Base-by-base conservation (phyloP, 1,140 invertebrate species). In the Macrocentrus cingulum region DNA sequence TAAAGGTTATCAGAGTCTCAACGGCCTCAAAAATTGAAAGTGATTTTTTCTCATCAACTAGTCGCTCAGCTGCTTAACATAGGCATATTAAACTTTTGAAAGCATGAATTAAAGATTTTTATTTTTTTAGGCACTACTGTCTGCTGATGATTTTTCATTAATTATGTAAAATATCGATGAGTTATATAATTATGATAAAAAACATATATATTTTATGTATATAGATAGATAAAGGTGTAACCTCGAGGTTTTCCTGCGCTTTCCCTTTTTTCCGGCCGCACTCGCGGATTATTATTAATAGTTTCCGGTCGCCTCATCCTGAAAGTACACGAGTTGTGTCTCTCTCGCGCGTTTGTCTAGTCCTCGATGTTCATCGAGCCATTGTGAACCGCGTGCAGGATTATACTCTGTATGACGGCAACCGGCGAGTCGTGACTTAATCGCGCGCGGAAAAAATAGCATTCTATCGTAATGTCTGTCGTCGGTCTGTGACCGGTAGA, bases 231-330 rank as follows among this genome's bases (percentile, higher is more conserved):
- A 34, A 19, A 11, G 29, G 29, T 8, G 29, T 18, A 49, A 29
- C 56, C 70, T 63, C 69, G 63, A 59, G 61, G 64, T 66, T 60
- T 58, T 58, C 56, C 56, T 32, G 36, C 66, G 70, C 74, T 76
- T 76, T 76, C 74, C 72, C 74, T 76, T 76, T 74, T 54, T 58
- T 51, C 71, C 70, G 68, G 61, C 61, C 62, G 64, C 60, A 65
- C 56, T 66, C 48, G 44, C 51, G 48, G 64, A 60, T 67, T 70
- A 68, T 77, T 77, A 77, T 77, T 74, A 77, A 74, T 75, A 68
- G 72, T 77, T 76, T 76, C 70, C 74, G 70, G 70, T 75, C 71
- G 64, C 70, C 68, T 77, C 73, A 67, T 64, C 50, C 66, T 59
- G 66, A 65, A 70, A 77, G 68, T n/a, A n/a, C n/a, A n/a, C n/a